phyloP scores from a whole-genome alignment of 1,140 invertebrate genomes.

The Anastrepha obliqua region DNA sequence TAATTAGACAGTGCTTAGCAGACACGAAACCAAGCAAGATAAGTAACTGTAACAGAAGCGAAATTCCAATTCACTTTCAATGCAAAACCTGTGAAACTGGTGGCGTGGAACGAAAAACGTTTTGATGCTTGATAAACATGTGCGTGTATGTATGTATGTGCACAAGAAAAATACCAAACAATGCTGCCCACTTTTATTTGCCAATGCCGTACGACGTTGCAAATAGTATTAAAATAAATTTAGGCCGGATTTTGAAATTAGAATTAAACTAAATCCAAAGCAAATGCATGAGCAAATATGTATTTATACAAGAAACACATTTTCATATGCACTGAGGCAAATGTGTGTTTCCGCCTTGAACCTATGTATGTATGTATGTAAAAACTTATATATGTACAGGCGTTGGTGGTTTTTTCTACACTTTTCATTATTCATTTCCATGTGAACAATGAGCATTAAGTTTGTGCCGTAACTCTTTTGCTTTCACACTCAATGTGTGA shows the following conservation, averaged over 20 bases:
- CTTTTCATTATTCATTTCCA: neutral
- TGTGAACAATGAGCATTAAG: neutral
- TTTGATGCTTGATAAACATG: neutral
- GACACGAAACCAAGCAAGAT: neutral
- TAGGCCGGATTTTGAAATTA: too few species aligned
- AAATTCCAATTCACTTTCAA: slow-evolving; percentile 46
- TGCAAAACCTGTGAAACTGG: slow-evolving; percentile 41
- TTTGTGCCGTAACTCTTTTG: slow-evolving; percentile 46
- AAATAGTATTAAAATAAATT: too few species aligned
- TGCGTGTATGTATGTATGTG: neutral
- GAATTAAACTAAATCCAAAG: too few species aligned
- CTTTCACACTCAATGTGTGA: neutral
- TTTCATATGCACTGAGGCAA: neutral
- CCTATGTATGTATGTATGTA: neutral
- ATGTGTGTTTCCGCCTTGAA: neutral
- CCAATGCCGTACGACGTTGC: too few species aligned
- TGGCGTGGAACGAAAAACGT: slow-evolving; percentile 16
- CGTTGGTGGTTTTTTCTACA: neutral
- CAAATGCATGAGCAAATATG: too few species aligned
- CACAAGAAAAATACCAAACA: neutral
- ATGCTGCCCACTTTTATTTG: too few species aligned
- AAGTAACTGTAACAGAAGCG: slow-evolving; percentile 31
- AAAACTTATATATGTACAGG: neutral
- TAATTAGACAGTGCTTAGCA: neutral
- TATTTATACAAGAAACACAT: neutral